Percentiles rank a stretch among this genome's conserved stretches.
These are phyloP conservation scores for Enteromius anoplus DNA, from an alignment of 2,797 vertebrate species.

Conservation along the genomic window DNA sequence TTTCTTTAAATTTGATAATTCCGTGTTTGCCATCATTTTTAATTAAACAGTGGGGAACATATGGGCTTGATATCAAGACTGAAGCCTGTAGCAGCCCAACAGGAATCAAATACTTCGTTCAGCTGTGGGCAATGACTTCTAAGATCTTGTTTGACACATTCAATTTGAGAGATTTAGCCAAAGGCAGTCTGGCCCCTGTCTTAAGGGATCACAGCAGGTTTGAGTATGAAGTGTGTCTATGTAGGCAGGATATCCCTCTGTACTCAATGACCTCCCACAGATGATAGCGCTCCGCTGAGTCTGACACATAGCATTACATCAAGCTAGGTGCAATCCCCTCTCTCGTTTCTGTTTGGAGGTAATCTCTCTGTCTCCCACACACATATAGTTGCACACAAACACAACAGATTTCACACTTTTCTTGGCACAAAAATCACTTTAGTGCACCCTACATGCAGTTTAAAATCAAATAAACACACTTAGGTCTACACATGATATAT, in stretches of 20 bases:
- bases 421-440: neutral
- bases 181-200: slow-evolving; percentile 26
- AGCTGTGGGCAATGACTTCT: slow-evolving; percentile 26
- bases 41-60: neutral
- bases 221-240: slow-evolving; percentile 21
- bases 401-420: neutral
- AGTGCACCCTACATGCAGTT: slow-evolving; percentile 6
- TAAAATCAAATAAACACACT: slow-evolving; percentile 2
- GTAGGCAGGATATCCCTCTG: slow-evolving; percentile 40
- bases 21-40: neutral
- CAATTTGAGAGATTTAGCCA: slow-evolving; percentile 40
- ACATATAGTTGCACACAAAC: slow-evolving; percentile 20
- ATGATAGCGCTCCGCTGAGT: slow-evolving; percentile 43
- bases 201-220: slow-evolving; percentile 40
- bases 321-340: slow-evolving; percentile 9
- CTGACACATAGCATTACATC: slow-evolving; percentile 49
- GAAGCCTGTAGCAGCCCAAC: neutral
- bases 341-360: slow-evolving; percentile 2
- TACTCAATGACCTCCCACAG: slow-evolving; percentile 47
- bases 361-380: neutral
- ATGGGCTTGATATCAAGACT: neutral
- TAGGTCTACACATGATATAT: neutral
- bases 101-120: slow-evolving; percentile 34
- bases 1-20: neutral
- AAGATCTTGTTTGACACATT: slow-evolving; percentile 41